Evolutionary conservation across 2,797 vertebrate genomes (phyloP).

Genomic region (Enteromius anoplus): DNA sequence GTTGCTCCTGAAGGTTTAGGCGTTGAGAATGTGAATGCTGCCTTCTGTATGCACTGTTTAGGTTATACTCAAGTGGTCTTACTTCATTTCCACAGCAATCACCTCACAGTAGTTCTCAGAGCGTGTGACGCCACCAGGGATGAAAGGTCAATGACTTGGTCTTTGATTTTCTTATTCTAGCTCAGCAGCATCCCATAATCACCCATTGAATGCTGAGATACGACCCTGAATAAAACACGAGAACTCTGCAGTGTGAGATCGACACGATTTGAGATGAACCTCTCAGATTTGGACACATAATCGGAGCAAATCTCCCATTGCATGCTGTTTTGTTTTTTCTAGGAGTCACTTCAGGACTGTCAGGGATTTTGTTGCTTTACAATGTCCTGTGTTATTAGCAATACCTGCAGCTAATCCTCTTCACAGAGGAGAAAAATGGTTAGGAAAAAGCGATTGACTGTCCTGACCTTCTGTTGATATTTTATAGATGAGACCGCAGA

Average conservation of each 20-base stretch:
- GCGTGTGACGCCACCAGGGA: slow-evolving; percentile 13
- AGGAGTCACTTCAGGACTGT: slow-evolving; percentile 1
- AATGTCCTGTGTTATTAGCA: neutral
- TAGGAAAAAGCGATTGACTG: slow-evolving; percentile 14
- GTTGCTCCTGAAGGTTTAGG: neutral
- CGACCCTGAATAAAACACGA: slow-evolving; percentile 40
- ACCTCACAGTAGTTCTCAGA: slow-evolving; percentile 6
- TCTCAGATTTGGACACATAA: slow-evolving; percentile 13
- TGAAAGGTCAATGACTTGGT: slow-evolving; percentile 28
- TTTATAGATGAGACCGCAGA: slow-evolving; percentile 30
- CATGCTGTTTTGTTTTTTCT: neutral
- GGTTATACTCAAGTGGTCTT: neutral
- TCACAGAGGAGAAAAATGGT: slow-evolving; percentile 1
- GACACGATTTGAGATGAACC: neutral
- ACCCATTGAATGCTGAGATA: neutral
- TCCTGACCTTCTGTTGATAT: slow-evolving; percentile 31
- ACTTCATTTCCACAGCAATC: neutral
- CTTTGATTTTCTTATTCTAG: slow-evolving; percentile 21
- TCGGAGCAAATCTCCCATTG: slow-evolving; percentile 1
- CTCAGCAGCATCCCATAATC: neutral
- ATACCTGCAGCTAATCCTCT: slow-evolving; percentile 33
- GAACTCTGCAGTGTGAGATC: slow-evolving; percentile 12
- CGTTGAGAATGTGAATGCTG: neutral
- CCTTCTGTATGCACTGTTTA: slow-evolving; percentile 2
- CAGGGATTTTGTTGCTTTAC: slow-evolving; percentile 16